phyloP scores from a whole-genome alignment of 2,888 invertebrate genomes.

The Drosophila demipolita region DNA sequence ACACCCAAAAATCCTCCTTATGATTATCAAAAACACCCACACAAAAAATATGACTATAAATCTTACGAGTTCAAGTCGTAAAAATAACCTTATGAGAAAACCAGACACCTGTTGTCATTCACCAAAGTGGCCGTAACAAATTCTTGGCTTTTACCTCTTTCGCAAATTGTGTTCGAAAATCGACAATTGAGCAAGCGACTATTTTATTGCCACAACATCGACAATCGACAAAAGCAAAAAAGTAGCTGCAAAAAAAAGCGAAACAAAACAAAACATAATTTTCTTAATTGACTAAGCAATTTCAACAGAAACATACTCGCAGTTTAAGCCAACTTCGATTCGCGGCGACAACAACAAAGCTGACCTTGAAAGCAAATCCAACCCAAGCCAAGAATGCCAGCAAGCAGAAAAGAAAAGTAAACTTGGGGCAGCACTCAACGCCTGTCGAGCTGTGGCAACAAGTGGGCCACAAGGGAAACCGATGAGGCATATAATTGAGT shows the following conservation, averaged over 20 bases:
- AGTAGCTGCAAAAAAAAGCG: constrained; percentile 50
- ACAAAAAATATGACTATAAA: background rate
- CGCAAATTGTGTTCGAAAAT: constrained; percentile 65
- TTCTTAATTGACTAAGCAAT: constrained; percentile 73
- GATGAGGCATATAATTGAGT: constrained; percentile 59
- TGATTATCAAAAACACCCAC: background rate
- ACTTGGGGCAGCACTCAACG: constrained; percentile 32
- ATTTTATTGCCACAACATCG: constrained; percentile 55
- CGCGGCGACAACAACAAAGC: constrained; percentile 55
- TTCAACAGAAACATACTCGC: constrained; percentile 59
- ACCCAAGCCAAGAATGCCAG: constrained; percentile 53
- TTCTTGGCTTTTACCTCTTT: constrained; percentile 71
- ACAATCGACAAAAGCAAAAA: constrained; percentile 18
- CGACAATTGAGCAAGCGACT: constrained; percentile 59
- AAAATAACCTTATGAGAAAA: constrained; percentile 14
- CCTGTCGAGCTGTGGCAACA: constrained; percentile 21
- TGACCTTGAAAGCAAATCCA: constrained; percentile 65
- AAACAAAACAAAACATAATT: constrained; percentile 57
- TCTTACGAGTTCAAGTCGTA: background rate
- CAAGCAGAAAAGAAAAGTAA: constrained; percentile 49
- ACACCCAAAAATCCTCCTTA: background rate
- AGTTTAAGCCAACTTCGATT: constrained; percentile 29
- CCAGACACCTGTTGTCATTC: constrained; percentile 43
- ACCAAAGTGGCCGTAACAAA: constrained; percentile 31
- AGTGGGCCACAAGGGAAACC: constrained; percentile 18